These are phyloP conservation scores for Anthopleura sola DNA, from an alignment of 64 coral and sea anemone genomes.

Conservation along the genomic window DNA sequence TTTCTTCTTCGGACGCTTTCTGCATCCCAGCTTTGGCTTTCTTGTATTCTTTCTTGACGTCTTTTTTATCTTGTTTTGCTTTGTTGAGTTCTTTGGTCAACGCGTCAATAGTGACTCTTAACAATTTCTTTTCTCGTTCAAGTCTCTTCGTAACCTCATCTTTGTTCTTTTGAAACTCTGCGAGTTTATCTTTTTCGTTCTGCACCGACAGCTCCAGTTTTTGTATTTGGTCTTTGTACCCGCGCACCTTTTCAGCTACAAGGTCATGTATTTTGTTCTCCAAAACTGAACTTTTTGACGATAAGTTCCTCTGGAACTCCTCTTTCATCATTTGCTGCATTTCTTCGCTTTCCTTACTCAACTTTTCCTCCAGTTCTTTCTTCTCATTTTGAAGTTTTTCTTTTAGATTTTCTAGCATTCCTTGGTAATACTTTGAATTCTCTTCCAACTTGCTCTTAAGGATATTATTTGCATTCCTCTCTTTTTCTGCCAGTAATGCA, in stretches of 20 bases:
- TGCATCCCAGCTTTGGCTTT: slow-evolving; percentile 58
- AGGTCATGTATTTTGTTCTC: slow-evolving; percentile 56
- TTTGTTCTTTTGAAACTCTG: slow-evolving; percentile 20
- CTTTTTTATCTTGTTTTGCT: slow-evolving; percentile 56
- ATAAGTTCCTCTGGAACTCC: slow-evolving; percentile 34
- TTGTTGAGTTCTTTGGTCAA: slow-evolving; percentile 56
- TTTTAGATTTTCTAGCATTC: slow-evolving; percentile 17
- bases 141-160: slow-evolving; percentile 33
- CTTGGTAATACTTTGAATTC: slow-evolving; percentile 39
- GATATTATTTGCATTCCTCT: neutral
- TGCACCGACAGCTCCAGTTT: slow-evolving; percentile 22
- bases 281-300: slow-evolving; percentile 31
- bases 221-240: slow-evolving; percentile 46
- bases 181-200: slow-evolving; percentile 12
- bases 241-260: slow-evolving; percentile 34
- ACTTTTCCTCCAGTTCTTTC: slow-evolving; percentile 31
- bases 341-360: slow-evolving; percentile 46
- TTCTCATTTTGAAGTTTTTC: slow-evolving; percentile 39
- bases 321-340: slow-evolving; percentile 33
- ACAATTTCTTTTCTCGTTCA: slow-evolving; percentile 49
- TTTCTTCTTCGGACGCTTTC: slow-evolving; percentile 70
- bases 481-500: neutral
- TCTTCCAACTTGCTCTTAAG: slow-evolving; percentile 32
- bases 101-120: slow-evolving; percentile 50
- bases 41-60: slow-evolving; percentile 51